Evolutionary conservation across 1,140 invertebrate genomes (phyloP).

Genomic region (Caenorhabditis briggsae): DNA sequence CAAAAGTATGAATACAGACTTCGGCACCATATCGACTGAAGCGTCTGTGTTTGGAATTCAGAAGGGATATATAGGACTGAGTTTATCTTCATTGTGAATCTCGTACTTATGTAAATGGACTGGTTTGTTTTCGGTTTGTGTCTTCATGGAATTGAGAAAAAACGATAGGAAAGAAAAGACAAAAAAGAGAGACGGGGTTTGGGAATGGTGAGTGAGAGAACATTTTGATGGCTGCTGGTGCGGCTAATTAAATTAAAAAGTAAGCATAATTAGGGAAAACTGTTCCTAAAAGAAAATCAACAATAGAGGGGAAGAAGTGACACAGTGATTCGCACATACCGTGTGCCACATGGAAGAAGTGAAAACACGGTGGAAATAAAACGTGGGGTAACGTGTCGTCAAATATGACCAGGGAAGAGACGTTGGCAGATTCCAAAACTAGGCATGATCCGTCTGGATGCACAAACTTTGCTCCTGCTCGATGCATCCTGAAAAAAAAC

Average conservation of each 20-base stretch:
- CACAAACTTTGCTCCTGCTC: constrained; percentile 44
- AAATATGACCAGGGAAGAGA: constrained; percentile 38
- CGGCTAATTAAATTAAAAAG: constrained; percentile 48
- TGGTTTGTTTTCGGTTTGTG: constrained; percentile 51
- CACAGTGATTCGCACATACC: constrained; percentile 43
- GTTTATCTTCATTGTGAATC: constrained; percentile 53
- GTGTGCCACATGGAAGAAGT: constrained; percentile 41
- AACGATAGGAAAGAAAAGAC: not conserved
- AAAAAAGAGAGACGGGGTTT: not conserved
- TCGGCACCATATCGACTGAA: constrained; percentile 33
- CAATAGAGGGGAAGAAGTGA: constrained; percentile 46
- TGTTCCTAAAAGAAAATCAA: constrained; percentile 52
- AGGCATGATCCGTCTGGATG: constrained; percentile 39
- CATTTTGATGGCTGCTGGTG: constrained; percentile 13
- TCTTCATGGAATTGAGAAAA: constrained; percentile 33
- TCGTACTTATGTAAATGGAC: constrained; percentile 45
- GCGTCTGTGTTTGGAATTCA: constrained; percentile 39
- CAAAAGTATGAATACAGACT: constrained; percentile 5
- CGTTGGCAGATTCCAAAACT: constrained; percentile 18
- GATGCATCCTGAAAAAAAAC: constrained; percentile 32
- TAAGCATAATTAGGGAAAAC: constrained; percentile 53
- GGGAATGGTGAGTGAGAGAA: constrained; percentile 16
- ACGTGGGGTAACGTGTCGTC: constrained; percentile 42
- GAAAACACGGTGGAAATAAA: constrained; percentile 34
- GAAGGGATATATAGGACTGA: constrained; percentile 40